phyloP scores from a whole-genome alignment of 2,797 vertebrate genomes.

The Sus cebifrons region DNA sequence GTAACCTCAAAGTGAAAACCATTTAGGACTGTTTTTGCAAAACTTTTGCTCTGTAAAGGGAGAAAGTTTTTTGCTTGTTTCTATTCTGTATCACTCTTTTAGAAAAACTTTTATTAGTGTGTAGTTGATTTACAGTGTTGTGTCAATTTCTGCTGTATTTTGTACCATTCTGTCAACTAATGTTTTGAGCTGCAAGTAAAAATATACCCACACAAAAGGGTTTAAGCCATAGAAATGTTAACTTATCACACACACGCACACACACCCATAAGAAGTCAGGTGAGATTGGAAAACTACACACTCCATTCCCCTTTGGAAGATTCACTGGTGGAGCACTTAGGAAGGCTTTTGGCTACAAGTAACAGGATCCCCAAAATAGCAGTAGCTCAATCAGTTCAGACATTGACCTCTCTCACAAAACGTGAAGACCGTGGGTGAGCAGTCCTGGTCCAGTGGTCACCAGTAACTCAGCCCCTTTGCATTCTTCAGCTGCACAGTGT shows the following conservation, averaged over 20 bases:
- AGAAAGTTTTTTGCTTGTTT: not conserved
- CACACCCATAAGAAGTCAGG: not conserved
- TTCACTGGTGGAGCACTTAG: not conserved
- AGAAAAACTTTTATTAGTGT: too few relatives aligned
- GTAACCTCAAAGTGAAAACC: not conserved
- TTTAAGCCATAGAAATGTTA: not conserved
- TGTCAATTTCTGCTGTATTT: not conserved
- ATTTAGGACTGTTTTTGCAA: not conserved
- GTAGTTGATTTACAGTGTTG: too few relatives aligned
- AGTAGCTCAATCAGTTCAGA: not conserved
- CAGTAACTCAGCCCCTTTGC: not conserved
- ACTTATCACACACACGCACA: not conserved
- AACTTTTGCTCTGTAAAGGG: not conserved
- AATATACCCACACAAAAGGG: not conserved
- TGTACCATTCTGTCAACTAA: not conserved
- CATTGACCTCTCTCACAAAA: not conserved
- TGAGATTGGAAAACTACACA: not conserved
- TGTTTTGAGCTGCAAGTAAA: slow-evolving; percentile 11
- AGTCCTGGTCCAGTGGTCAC: not conserved
- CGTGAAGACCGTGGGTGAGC: not conserved
- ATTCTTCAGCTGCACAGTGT: rapidly evolving
- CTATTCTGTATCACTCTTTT: not conserved
- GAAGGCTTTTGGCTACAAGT: not conserved
- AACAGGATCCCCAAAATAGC: not conserved
- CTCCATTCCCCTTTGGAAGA: not conserved